Conservation (phyloP, 30 jellyfish, hydroid and myxozoan species). For the Aurelia coerulea region DNA sequence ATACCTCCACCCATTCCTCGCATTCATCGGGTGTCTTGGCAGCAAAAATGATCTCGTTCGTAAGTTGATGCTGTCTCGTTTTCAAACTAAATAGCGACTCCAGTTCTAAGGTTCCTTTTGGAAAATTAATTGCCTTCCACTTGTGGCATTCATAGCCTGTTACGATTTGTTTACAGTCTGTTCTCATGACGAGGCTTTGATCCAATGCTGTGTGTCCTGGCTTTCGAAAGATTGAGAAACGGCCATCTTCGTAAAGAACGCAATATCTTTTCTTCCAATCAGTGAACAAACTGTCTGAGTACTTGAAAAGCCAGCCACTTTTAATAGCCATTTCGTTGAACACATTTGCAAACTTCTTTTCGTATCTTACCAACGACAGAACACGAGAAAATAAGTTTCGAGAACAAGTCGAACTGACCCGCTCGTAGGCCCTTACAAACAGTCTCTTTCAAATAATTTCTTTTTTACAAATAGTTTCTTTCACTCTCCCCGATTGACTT, state of each 20-base stretch:
- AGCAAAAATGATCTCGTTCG: conserved; percentile 9
- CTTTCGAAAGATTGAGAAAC: not conserved
- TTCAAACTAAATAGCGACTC: conserved; percentile 20
- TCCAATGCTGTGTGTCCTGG: not conserved
- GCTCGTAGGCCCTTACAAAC: too few relatives aligned
- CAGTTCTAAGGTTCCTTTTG: conserved; percentile 43
- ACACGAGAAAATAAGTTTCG: too few relatives aligned
- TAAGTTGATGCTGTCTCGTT: not conserved
- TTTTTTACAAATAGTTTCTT: too few relatives aligned
- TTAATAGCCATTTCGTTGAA: conserved; percentile 1
- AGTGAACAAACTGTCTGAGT: not conserved
- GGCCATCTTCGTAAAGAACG: conserved; percentile 41
- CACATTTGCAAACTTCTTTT: too few relatives aligned
- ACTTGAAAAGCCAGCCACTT: conserved; percentile 28
- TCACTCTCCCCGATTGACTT: too few relatives aligned
- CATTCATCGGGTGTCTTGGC: conserved; percentile 24
- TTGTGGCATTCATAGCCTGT: conserved; percentile 42
- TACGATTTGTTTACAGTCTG: conserved; percentile 10
- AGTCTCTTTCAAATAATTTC: too few relatives aligned
- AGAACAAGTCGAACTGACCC: too few relatives aligned
- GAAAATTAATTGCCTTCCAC: conserved; percentile 40
- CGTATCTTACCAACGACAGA: too few relatives aligned
- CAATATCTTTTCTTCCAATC: conserved; percentile 40
- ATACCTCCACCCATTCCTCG: conserved; percentile 23
- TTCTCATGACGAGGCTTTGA: not conserved